These are phyloP conservation scores for Spodoptera littoralis DNA, from an alignment of 2,888 invertebrate species.

Conservation along the genomic window DNA sequence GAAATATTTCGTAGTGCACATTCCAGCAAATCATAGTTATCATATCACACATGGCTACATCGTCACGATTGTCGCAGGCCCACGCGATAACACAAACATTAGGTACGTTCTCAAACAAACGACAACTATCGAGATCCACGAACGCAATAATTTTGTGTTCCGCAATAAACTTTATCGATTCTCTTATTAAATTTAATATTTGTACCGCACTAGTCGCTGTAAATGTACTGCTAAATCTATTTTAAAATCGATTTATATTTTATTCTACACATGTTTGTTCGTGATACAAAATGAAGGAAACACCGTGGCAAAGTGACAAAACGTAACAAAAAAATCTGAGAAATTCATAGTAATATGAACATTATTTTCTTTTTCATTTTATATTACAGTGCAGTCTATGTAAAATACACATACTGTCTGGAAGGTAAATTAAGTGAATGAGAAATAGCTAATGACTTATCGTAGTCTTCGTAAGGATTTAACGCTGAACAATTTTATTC, in stretches of 20 bases:
- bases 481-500: slow-evolving; percentile 2
- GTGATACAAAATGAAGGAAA: background rate
- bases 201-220: slow-evolving; percentile 54
- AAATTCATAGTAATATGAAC: slow-evolving; percentile 33
- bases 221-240: slow-evolving; percentile 27
- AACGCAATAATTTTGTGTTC: slow-evolving; percentile 83
- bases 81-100: slow-evolving; percentile 77
- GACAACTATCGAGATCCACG: slow-evolving; percentile 87
- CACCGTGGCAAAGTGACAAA: background rate
- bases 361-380: slow-evolving; percentile 32
- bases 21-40: slow-evolving; percentile 65
- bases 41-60: slow-evolving; percentile 72
- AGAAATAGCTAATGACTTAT: background rate
- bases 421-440: slow-evolving; percentile 27
- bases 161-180: slow-evolving; percentile 85
- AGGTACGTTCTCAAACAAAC: slow-evolving; percentile 77
- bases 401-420: slow-evolving; percentile 24
- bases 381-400: slow-evolving; percentile 28
- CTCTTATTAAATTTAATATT: slow-evolving; percentile 83
- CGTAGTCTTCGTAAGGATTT: background rate
- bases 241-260: slow-evolving; percentile 12
- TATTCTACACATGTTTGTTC: background rate
- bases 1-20: slow-evolving; percentile 61
- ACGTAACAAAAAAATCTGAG: slow-evolving; percentile 1
- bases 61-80: slow-evolving; percentile 84